Conservation (phyloP, 2,797 vertebrate genomes). For the Discoglossus pictus region DNA sequence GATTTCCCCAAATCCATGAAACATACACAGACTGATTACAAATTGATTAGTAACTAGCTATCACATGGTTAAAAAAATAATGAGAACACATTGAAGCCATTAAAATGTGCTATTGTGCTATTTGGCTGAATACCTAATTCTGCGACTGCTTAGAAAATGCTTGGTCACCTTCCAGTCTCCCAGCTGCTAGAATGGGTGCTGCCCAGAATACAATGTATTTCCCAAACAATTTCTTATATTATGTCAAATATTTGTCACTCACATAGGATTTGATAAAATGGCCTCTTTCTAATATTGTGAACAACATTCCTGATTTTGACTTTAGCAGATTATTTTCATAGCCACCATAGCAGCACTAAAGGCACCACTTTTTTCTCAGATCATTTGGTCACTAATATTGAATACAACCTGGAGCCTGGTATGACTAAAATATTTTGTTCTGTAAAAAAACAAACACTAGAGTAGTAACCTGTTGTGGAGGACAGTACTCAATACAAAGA, state of each 20-base stretch:
- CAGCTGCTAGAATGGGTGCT: constrained; percentile 72
- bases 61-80: constrained; percentile 41
- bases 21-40: not conserved
- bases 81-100: constrained; percentile 76
- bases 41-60: constrained; percentile 1
- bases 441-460: no score
- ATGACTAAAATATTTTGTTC: no score
- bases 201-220: constrained; percentile 67
- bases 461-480: no score
- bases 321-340: no score
- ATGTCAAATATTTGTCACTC: constrained; percentile 10
- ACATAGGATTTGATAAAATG: constrained; percentile 4
- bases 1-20: not conserved
- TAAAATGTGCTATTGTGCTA: constrained; percentile 78
- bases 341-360: no score
- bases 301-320: no score
- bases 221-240: constrained; percentile 65
- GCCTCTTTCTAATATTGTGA: no score
- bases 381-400: no score
- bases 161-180: constrained; percentile 70
- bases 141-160: constrained; percentile 73
- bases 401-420: no score
- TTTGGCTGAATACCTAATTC: constrained; percentile 71
- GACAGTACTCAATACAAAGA: no score
- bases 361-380: no score